Evolutionary conservation across 2,113 vertebrate genomes (phyloP).

Genomic region (Pluvialis apricaria): DNA sequence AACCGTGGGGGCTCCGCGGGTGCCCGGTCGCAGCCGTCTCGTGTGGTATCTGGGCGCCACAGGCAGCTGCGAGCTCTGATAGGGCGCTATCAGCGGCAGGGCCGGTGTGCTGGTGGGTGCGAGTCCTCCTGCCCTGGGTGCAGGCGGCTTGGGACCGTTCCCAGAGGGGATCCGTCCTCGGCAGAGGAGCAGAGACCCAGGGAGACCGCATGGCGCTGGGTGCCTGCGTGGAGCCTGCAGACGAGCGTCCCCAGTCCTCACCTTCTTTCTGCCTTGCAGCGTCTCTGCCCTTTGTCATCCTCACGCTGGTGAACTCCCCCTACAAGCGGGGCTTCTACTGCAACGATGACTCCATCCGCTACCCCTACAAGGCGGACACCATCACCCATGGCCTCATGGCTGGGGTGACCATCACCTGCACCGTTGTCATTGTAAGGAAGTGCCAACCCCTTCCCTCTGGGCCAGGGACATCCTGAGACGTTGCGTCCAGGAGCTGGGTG

Average conservation of each 20-base stretch:
- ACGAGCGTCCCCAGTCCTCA: not conserved
- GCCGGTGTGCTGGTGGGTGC: not conserved
- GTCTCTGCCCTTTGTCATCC: slow-evolving; percentile 83
- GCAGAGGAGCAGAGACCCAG: not conserved
- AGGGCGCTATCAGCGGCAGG: not conserved
- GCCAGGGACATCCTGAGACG: not conserved
- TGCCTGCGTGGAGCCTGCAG: not conserved
- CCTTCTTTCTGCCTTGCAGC: slow-evolving; percentile 70
- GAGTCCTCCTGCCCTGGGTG: not conserved
- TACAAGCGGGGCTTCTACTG: slow-evolving; percentile 90
- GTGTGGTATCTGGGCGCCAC: not conserved
- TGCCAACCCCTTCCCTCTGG: not conserved
- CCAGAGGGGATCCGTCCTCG: not conserved
- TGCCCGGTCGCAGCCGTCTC: not conserved
- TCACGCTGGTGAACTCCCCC: slow-evolving; percentile 83
- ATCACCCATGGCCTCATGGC: slow-evolving; percentile 91
- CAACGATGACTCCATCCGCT: slow-evolving; percentile 85
- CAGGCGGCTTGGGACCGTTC: not conserved
- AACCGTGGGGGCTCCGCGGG: fast-evolving
- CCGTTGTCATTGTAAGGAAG: slow-evolving; percentile 83
- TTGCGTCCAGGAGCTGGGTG: not conserved
- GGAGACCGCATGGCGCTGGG: fast-evolving
- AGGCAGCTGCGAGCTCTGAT: not conserved
- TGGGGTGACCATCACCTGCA: slow-evolving; percentile 85
- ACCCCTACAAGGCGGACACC: slow-evolving; percentile 88